phyloP scores from a whole-genome alignment of 2,113 vertebrate genomes.

The Nothocercus julius region DNA sequence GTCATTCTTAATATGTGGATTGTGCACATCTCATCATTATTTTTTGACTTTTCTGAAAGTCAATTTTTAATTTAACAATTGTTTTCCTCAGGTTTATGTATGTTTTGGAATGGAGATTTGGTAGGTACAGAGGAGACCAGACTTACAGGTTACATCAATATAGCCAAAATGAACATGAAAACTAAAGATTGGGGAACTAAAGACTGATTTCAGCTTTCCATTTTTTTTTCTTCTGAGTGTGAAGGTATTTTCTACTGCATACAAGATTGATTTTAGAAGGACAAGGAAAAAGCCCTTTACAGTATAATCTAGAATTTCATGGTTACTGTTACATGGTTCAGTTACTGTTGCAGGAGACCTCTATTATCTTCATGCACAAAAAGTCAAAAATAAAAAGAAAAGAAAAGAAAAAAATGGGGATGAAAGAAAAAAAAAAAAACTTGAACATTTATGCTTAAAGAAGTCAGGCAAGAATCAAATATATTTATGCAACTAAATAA shows the following conservation, averaged over 20 bases:
- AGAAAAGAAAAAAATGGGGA: not conserved
- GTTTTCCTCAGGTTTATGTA: not conserved
- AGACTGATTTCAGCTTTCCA: not conserved
- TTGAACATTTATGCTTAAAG: fast-evolving
- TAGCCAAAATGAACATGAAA: not conserved
- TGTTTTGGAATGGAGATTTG: not conserved
- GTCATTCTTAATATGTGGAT: not conserved
- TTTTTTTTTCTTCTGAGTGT: not conserved
- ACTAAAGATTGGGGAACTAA: not conserved
- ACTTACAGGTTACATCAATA: not conserved
- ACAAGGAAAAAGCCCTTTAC: not conserved
- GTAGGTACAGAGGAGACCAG: not conserved
- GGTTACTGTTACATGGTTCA: not conserved
- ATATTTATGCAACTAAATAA: not conserved
- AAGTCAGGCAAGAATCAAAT: not conserved
- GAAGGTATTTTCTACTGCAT: not conserved
- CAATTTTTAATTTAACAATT: not conserved
- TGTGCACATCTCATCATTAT: not conserved
- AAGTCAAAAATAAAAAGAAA: not conserved
- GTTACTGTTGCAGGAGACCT: not conserved
- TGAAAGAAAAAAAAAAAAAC: not conserved
- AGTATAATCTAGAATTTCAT: not conserved
- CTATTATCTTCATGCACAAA: not conserved
- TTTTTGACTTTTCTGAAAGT: not conserved
- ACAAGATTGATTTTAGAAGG: not conserved